Evolutionary conservation across 2,888 invertebrate genomes (phyloP), one percentile per base, ranked within the genome.

Genomic region (Ornithoptera alexandrae): DNA sequence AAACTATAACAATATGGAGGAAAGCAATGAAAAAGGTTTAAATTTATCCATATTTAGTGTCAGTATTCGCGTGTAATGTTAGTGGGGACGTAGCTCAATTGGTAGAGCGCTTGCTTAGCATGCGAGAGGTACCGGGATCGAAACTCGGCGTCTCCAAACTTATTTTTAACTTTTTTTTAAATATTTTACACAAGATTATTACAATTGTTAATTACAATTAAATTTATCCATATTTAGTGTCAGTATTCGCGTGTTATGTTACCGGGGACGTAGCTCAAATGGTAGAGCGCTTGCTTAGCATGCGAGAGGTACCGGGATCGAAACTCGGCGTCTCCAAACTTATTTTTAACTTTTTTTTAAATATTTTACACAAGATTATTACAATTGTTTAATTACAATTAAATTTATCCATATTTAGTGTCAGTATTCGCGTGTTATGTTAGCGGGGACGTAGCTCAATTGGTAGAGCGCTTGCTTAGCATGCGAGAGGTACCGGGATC

Each of bases 401-500:
- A n/a, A n/a, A n/a, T n/a, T n/a, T n/a, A n/a, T n/a, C n/a, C n/a
- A n/a, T n/a, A n/a, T n/a, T n/a, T n/a, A n/a, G n/a, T n/a, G n/a
- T n/a, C n/a, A n/a, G n/a, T n/a, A n/a, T n/a, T n/a, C n/a, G n/a
- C n/a, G n/a, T n/a, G n/a, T n/a, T n/a, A n/a, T n/a, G n/a, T n/a
- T n/a, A n/a, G n/a, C 39, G 91, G 90, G 90, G 92, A 90, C 90
- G 92, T 92, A 91, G 92, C 91, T 92, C 92, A 93, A 91, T 92
- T 92, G 92, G 92, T 92, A 92, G 92, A 92, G 92, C 90, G 92
- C 91, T 92, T 92, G 91, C 92, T 92, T 90, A 92, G 92, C 92
- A 92, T 91, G 92, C 84, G 91, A 91, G 93, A 93, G 92, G 92
- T 92, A 92, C 92, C 92, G 93, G 92, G 92, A 93, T 93, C 92